Evolutionary conservation across 2,113 vertebrate genomes (phyloP).

Genomic region (Phalacrocorax carbo): DNA sequence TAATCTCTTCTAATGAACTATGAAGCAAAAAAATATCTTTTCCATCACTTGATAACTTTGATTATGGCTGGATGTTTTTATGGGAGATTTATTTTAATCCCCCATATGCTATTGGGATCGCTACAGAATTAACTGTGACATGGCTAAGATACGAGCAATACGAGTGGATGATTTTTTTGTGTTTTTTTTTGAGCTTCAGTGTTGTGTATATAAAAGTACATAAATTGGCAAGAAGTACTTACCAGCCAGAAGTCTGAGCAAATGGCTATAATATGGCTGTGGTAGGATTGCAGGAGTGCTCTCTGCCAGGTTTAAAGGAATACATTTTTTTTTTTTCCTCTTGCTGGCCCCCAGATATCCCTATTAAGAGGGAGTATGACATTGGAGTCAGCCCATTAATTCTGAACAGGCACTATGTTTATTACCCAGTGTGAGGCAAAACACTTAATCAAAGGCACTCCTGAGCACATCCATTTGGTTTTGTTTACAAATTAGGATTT

Average conservation of each 20-base stretch:
- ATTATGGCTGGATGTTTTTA: not conserved
- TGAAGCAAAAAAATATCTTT: not conserved
- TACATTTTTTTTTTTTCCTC: not conserved
- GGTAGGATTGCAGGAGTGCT: not conserved
- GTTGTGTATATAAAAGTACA: not conserved
- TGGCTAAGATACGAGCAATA: not conserved
- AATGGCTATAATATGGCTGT: not conserved
- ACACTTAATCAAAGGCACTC: not conserved
- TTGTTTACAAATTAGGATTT: not conserved
- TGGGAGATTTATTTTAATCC: not conserved
- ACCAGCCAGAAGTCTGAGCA: not conserved
- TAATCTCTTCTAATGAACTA: not conserved
- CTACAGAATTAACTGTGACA: not conserved
- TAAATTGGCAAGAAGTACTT: not conserved
- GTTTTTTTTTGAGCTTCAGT: not conserved
- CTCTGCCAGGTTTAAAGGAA: not conserved
- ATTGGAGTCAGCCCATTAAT: not conserved
- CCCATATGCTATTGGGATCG: not conserved
- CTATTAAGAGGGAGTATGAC: not conserved
- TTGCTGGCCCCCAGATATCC: not conserved
- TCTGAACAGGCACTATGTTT: not conserved
- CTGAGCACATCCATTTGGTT: not conserved
- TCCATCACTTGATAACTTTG: not conserved
- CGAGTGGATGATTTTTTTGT: not conserved
- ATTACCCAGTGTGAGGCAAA: not conserved